Percentiles rank a stretch among this genome's conserved stretches.
These are phyloP conservation scores for Eristalis arbustorum DNA, from an alignment of 2,888 invertebrate genomes.

Conservation along the genomic window DNA sequence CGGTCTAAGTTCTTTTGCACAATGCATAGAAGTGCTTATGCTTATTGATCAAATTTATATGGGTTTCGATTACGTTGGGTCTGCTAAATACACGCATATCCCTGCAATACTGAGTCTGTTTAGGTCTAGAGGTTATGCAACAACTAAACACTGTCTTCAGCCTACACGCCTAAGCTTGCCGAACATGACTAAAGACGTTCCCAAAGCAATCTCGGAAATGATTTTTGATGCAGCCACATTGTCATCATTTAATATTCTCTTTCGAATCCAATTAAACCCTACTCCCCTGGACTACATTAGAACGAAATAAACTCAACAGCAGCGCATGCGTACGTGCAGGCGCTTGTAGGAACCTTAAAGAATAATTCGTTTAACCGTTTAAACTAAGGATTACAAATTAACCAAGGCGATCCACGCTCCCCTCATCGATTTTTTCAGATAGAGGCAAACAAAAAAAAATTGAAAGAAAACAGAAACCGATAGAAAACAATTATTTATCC, in stretches of 20 bases:
- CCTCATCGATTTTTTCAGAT: not conserved
- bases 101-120: too few relatives aligned
- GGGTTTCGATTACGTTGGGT: too few relatives aligned
- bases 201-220: too few relatives aligned
- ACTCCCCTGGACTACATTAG: not conserved
- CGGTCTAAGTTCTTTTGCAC: too few relatives aligned
- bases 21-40: too few relatives aligned
- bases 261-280: not conserved
- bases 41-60: too few relatives aligned
- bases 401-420: not conserved
- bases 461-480: not conserved
- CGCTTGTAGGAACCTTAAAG: not conserved
- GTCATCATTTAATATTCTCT: not conserved
- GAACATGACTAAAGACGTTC: too few relatives aligned
- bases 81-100: too few relatives aligned
- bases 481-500: slow-evolving; percentile 40
- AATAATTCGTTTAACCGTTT: not conserved
- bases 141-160: too few relatives aligned
- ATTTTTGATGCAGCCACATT: too few relatives aligned
- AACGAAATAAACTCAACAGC: not conserved
- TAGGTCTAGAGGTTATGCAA: too few relatives aligned
- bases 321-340: not conserved
- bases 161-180: not conserved
- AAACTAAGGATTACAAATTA: not conserved
- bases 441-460: not conserved